Conservation (phyloP, 2,113 vertebrate genomes). For the Anguilla rostrata region DNA sequence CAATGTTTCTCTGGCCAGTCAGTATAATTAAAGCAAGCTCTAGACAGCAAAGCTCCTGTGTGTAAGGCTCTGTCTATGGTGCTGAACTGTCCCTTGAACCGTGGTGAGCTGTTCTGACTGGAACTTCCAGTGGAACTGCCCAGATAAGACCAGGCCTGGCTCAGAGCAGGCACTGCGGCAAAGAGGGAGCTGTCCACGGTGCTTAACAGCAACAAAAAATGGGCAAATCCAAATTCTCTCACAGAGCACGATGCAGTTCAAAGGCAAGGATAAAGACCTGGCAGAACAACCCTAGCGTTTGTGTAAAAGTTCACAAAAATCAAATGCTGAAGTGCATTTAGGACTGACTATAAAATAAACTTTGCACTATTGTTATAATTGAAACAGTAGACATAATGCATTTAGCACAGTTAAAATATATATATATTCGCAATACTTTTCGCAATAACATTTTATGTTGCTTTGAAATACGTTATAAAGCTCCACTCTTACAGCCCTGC, state of each 20-base stretch:
- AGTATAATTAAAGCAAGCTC: background rate
- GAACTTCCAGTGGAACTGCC: background rate
- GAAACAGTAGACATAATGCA: background rate
- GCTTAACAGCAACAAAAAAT: slow-evolving; percentile 46
- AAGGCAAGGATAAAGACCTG: background rate
- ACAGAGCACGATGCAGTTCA: background rate
- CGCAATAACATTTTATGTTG: background rate
- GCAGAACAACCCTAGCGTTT: background rate
- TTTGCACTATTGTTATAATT: background rate
- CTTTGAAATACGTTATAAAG: background rate
- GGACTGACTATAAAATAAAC: background rate
- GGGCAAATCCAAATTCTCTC: slow-evolving; percentile 36
- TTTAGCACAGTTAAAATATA: background rate
- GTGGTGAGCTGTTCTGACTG: background rate
- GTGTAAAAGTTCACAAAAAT: background rate
- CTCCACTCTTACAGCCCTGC: background rate
- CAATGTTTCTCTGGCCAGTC: background rate
- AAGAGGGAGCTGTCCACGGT: slow-evolving; percentile 29
- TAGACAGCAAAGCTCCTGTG: background rate
- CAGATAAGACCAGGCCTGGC: background rate
- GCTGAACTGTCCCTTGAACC: background rate
- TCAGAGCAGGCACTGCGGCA: background rate
- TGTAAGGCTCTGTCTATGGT: background rate
- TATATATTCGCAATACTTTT: background rate
- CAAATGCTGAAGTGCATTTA: background rate